A percentile compares a stretch with the other conserved stretches of the same genome.
These are phyloP conservation scores for Novumbra hubbsi DNA, from an alignment of 2,797 vertebrate species.

Conservation along the genomic window DNA sequence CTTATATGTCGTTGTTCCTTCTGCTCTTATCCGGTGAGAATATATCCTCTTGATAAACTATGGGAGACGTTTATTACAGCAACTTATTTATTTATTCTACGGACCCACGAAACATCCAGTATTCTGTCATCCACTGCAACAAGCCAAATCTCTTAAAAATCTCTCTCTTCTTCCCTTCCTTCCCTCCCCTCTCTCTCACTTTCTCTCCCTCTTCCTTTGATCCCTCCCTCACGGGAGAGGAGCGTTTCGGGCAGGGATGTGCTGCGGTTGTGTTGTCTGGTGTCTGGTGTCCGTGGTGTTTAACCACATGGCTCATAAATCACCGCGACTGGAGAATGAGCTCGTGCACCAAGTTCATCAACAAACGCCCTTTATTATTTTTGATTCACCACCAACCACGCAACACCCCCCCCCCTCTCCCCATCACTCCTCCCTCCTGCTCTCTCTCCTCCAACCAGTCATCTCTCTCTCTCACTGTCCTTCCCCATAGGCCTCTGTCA, in stretches of 20 bases:
- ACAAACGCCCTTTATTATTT: no score
- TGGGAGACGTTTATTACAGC: no score
- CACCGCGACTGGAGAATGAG: background rate
- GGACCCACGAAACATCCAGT: background rate
- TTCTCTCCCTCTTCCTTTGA: background rate
- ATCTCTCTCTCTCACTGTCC: background rate
- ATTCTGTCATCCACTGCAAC: constrained; percentile 33
- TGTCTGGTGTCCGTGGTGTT: background rate
- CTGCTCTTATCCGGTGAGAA: constrained; percentile 22
- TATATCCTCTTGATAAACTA: background rate
- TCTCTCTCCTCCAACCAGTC: background rate
- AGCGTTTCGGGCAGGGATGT: background rate
- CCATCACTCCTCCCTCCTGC: no score
- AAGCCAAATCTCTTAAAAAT: constrained; percentile 52
- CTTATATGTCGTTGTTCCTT: constrained; percentile 1
- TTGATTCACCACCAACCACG: no score
- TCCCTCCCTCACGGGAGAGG: background rate
- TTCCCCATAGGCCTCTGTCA: background rate
- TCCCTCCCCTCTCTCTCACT: constrained; percentile 1
- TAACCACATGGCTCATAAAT: background rate
- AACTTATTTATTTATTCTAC: background rate
- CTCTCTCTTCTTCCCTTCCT: constrained; percentile 8
- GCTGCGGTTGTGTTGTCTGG: background rate
- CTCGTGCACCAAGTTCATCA: background rate
- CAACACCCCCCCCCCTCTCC: background rate